Conservation (phyloP, 2,113 vertebrate species). For the Misgurnus mizolepis region DNA sequence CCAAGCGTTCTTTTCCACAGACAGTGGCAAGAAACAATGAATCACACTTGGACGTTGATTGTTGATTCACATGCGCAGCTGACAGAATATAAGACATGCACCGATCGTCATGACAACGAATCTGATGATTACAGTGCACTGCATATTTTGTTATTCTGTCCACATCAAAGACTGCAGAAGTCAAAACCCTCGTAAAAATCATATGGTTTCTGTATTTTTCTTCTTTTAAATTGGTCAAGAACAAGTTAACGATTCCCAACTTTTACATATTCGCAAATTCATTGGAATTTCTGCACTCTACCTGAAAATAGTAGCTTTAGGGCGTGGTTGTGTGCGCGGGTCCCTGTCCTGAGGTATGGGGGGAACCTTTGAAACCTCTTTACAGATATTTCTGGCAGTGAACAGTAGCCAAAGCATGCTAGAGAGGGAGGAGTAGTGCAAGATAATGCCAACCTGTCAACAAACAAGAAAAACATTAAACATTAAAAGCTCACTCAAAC, state of each 20-base stretch:
- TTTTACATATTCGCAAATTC: neutral
- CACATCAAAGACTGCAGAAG: too few relatives aligned
- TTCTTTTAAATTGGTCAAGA: too few relatives aligned
- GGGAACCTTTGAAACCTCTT: constrained; percentile 86
- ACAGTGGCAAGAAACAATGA: too few relatives aligned
- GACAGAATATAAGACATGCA: too few relatives aligned
- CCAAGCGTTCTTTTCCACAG: too few relatives aligned
- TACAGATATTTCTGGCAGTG: constrained; percentile 90
- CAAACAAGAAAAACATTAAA: constrained; percentile 41
- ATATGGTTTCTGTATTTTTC: too few relatives aligned
- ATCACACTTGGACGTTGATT: too few relatives aligned
- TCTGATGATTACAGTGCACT: too few relatives aligned
- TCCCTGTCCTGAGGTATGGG: constrained; percentile 74
- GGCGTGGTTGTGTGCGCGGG: constrained; percentile 64
- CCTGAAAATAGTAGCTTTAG: constrained; percentile 86
- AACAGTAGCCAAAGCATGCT: constrained; percentile 91
- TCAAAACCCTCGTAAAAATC: too few relatives aligned
- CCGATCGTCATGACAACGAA: too few relatives aligned
- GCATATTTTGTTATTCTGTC: too few relatives aligned
- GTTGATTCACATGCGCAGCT: too few relatives aligned
- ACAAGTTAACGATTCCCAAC: neutral
- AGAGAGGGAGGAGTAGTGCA: constrained; percentile 91
- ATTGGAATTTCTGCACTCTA: constrained; percentile 58
- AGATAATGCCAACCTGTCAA: constrained; percentile 84
- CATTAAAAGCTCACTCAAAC: constrained; percentile 7